Conservation (phyloP, 2,888 invertebrate species). For the Entomobrya proxima region DNA sequence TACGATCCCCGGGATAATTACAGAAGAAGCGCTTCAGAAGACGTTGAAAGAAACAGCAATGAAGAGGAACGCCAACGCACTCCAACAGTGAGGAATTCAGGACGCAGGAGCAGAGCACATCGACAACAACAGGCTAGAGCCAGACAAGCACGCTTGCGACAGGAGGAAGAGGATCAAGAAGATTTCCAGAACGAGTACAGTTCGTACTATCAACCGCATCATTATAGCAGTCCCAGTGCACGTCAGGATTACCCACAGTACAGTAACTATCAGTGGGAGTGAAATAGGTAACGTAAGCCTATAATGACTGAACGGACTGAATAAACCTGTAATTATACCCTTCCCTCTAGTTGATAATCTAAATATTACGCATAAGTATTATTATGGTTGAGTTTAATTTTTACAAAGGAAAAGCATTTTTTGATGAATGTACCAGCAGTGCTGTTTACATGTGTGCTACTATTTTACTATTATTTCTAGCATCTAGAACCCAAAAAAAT, state of each 20-base stretch:
- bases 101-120: background rate
- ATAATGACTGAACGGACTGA: constrained; percentile 18
- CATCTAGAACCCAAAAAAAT: no score
- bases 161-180: constrained; percentile 11
- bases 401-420: no score
- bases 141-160: background rate
- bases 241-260: background rate
- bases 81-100: background rate
- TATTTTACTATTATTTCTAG: no score
- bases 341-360: no score
- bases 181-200: constrained; percentile 35
- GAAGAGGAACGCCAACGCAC: background rate
- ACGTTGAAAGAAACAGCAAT: background rate
- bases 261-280: background rate
- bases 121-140: background rate
- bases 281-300: background rate
- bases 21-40: background rate
- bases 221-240: background rate
- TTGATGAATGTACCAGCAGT: no score
- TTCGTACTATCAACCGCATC: constrained; percentile 11
- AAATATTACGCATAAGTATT: no score
- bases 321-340: background rate
- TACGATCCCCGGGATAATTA: constrained; percentile 38
- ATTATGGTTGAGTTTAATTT: no score
- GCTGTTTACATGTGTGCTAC: no score